Conservation (phyloP, 2,113 vertebrate genomes). For the Spilogale gracilis region DNA sequence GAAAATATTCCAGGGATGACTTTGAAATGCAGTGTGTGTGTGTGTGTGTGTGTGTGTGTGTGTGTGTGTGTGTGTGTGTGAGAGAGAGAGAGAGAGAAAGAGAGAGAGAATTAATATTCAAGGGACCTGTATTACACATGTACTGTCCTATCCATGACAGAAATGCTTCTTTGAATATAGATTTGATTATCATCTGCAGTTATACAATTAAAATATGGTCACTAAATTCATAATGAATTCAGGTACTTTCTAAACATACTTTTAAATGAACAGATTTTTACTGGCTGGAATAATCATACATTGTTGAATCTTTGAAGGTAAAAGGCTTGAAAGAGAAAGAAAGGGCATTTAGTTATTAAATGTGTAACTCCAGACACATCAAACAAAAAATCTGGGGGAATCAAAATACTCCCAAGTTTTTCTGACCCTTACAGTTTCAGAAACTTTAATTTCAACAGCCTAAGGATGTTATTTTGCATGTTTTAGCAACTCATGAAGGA, state of each 20-base stretch:
- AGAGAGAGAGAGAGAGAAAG: no score
- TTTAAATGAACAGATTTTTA: conserved; percentile 74
- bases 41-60: background rate
- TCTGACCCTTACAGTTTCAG: conserved; percentile 3
- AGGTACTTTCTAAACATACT: background rate
- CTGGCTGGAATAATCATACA: background rate
- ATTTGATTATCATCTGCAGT: conserved; percentile 22
- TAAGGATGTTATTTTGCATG: conserved; percentile 30
- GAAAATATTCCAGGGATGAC: background rate
- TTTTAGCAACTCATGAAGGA: conserved; percentile 60
- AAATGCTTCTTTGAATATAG: background rate
- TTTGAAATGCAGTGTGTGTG: background rate
- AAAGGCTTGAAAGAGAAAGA: conserved; percentile 37
- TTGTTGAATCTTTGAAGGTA: background rate
- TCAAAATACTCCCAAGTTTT: conserved; percentile 38
- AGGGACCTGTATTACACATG: background rate
- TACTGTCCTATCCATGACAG: conserved; percentile 36
- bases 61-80: background rate
- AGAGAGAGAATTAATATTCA: background rate
- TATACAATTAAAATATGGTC: background rate
- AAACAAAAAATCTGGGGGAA: conserved; percentile 22
- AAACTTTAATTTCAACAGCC: conserved; percentile 61
- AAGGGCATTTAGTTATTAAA: conserved; percentile 43
- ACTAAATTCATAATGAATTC: conserved; percentile 7
- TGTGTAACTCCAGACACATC: background rate